Evolutionary conservation across 2,888 invertebrate species (phyloP).

Genomic region (Mesochorus sp.): DNA sequence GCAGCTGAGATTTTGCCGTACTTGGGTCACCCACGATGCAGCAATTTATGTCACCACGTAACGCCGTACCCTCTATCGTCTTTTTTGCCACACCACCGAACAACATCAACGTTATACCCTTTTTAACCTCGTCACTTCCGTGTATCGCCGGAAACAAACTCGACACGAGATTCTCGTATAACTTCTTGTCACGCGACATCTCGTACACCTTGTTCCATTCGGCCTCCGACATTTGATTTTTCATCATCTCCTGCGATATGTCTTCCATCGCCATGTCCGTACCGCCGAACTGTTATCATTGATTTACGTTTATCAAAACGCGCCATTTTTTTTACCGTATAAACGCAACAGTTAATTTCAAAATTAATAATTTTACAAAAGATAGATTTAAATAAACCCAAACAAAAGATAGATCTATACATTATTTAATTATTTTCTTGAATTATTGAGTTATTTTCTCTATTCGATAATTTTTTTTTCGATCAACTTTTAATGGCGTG

Average conservation of each 20-base stretch:
- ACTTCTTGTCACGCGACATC: slow-evolving; percentile 96
- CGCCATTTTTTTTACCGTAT: too few relatives aligned
- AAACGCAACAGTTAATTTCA: too few relatives aligned
- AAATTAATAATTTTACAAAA: too few relatives aligned
- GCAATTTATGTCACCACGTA: slow-evolving; percentile 98
- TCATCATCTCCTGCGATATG: slow-evolving; percentile 95
- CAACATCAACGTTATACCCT: slow-evolving; percentile 95
- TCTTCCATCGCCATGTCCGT: slow-evolving; percentile 93
- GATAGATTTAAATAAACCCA: too few relatives aligned
- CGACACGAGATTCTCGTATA: slow-evolving; percentile 94
- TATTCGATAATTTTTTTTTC: too few relatives aligned
- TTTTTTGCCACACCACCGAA: slow-evolving; percentile 98
- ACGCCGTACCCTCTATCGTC: slow-evolving; percentile 94
- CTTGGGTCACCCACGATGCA: slow-evolving; percentile 99
- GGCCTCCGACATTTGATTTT: slow-evolving; percentile 95
- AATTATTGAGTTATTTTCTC: too few relatives aligned
- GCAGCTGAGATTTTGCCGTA: slow-evolving; percentile 98
- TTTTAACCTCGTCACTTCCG: slow-evolving; percentile 98
- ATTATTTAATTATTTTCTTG: too few relatives aligned
- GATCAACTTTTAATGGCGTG: too few relatives aligned
- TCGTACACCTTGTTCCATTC: slow-evolving; percentile 98
- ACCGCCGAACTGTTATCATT: slow-evolving; percentile 88
- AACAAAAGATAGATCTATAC: too few relatives aligned
- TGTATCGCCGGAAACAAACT: slow-evolving; percentile 98
- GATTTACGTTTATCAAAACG: not conserved